Evolutionary conservation across 2,113 vertebrate species (phyloP), one percentile per base, ranked within the genome.

Genomic region (Scomber japonicus): DNA sequence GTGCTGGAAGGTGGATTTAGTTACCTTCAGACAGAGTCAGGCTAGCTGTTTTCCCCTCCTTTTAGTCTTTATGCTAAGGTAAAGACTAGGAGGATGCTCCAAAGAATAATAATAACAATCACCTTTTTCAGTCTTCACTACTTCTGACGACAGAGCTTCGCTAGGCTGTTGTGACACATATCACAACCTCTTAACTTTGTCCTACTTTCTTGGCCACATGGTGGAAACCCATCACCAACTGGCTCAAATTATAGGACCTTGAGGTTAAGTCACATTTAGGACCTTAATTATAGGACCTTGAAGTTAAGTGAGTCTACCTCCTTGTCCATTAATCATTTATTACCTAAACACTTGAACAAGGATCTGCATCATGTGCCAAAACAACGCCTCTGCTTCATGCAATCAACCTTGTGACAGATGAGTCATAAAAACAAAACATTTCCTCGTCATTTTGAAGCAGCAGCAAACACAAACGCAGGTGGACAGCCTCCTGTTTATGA

Each of bases 401-500:
- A 75, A 73, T 84, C 53, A 77, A n/a, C 64, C 78, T 69, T 86
- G 81, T 84, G 81, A 78, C 62, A 68, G 21, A 76, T 85, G 75
- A 86, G 51, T 84, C 82, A 87, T 71, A 40, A 40, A 1, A 54
- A 59, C 24, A 54, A 69, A 48, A 30, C 19, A 61, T 72, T 63
- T 63, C 70, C 40, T 73, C 49, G 24, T 27, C 19, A 16, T 60
- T 59, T 57, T 44, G 16, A 71, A 62, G 16, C 35, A 31, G 40
- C n/a, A 57, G 54, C 12, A 45, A 59, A 69, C 16, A 31, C 11
- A 63, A 51, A 44, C 16, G 11, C 12, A 3, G 3, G 14, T 3
- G 10, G 19, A 44, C 17, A 24, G 44, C 6, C 16, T 50, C 4
- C 15, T 31, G 30, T 71, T 75, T 40, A 74, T 59, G 0, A n/a